phyloP scores from a whole-genome alignment of 1,140 invertebrate genomes.

The Tetragnatha versicolor region DNA sequence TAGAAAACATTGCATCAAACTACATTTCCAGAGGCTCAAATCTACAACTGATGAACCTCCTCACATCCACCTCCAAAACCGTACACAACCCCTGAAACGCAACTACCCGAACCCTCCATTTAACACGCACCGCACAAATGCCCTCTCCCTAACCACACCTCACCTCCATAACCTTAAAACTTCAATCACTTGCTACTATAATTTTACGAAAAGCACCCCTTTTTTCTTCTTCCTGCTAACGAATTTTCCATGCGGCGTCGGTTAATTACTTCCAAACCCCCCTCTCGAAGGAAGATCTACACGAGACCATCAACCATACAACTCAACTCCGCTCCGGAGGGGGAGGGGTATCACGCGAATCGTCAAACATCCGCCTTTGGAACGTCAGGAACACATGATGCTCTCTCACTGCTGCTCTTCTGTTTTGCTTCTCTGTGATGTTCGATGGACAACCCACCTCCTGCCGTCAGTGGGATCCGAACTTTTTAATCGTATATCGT shows the following conservation, averaged over 20 bases:
- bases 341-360: conserved; percentile 43
- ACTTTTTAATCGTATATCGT: too few relatives aligned
- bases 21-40: conserved; percentile 4
- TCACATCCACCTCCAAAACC: background rate
- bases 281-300: background rate
- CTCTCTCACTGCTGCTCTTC: conserved; percentile 29
- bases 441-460: too few relatives aligned
- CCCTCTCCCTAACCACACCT: too few relatives aligned
- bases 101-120: too few relatives aligned
- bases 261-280: conserved; percentile 25
- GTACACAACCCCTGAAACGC: background rate
- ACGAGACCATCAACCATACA: background rate
- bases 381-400: conserved; percentile 49
- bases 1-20: too few relatives aligned
- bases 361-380: conserved; percentile 40
- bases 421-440: conserved; percentile 23
- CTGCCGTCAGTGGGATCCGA: conserved; percentile 15
- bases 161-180: conserved; percentile 7
- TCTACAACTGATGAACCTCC: background rate
- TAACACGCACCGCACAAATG: too few relatives aligned
- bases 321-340: background rate
- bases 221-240: conserved; percentile 14
- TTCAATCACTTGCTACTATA: conserved; percentile 10
- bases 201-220: too few relatives aligned
- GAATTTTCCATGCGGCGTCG: background rate